Evolutionary conservation across 2,113 vertebrate species (phyloP).

Genomic region (Gymnogyps californianus): DNA sequence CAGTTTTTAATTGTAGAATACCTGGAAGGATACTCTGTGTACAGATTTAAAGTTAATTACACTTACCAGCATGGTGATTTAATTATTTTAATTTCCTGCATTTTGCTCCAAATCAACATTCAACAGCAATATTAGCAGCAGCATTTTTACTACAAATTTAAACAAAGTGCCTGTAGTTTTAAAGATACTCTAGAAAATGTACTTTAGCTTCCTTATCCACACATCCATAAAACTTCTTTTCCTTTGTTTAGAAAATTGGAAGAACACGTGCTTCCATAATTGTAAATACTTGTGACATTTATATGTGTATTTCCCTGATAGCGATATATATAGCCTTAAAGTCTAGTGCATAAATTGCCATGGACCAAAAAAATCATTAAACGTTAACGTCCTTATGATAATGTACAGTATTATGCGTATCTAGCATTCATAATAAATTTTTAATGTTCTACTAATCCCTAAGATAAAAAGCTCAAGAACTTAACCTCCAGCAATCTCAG

Average conservation of each 20-base stretch:
- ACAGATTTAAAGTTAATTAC: background rate
- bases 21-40: background rate
- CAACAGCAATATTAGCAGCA: background rate
- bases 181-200: background rate
- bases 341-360: constrained; percentile 81
- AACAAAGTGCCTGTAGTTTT: background rate
- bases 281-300: background rate
- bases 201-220: background rate
- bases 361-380: constrained; percentile 81
- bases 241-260: constrained; percentile 3
- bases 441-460: constrained; percentile 78
- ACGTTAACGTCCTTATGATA: constrained; percentile 79
- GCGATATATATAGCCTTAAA: constrained; percentile 28
- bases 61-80: background rate
- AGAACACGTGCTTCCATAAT: background rate
- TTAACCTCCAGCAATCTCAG: constrained; percentile 74
- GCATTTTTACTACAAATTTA: background rate
- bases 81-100: background rate
- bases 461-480: constrained; percentile 75
- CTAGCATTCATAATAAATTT: constrained; percentile 77
- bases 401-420: constrained; percentile 73
- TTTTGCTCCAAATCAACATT: background rate
- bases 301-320: constrained; percentile 73
- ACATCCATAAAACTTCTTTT: background rate
- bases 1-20: background rate